Conservation (phyloP, 2,888 invertebrate species). For the Nymphalis polychloros region DNA sequence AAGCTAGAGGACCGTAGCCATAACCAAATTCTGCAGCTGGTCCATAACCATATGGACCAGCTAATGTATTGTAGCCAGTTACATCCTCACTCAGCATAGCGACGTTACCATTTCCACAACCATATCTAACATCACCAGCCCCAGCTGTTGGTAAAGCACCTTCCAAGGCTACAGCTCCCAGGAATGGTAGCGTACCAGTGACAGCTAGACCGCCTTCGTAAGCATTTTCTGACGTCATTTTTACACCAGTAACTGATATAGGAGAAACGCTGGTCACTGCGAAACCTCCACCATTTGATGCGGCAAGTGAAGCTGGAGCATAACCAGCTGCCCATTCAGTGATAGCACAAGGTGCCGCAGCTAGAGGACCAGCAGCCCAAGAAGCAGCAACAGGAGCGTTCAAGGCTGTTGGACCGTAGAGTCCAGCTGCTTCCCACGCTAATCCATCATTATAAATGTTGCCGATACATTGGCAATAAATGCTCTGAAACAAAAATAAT, state of each 20-base stretch:
- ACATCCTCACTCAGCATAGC: conserved; percentile 48
- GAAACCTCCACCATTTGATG: conserved; percentile 54
- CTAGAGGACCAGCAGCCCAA: no score
- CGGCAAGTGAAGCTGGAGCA: conserved; percentile 49
- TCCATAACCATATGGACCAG: conserved; percentile 26
- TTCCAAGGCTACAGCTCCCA: conserved; percentile 54
- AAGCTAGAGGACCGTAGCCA: conserved; percentile 24
- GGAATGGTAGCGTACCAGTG: conserved; percentile 56
- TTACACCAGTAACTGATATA: conserved; percentile 52
- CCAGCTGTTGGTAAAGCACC: conserved; percentile 55
- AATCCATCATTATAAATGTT: no score
- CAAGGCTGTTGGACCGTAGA: not conserved
- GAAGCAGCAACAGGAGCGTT: no score
- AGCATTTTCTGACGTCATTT: conserved; percentile 54
- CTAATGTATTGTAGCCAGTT: conserved; percentile 32
- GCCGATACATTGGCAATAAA: no score
- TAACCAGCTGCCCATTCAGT: conserved; percentile 45
- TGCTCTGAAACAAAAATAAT: no score
- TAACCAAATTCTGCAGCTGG: conserved; percentile 17
- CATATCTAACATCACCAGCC: conserved; percentile 51
- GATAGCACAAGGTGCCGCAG: conserved; percentile 17
- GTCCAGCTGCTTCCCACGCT: no score
- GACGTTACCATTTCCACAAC: conserved; percentile 53
- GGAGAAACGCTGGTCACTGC: conserved; percentile 52
- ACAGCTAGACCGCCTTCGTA: conserved; percentile 53